These are phyloP conservation scores for Drosophila greeni DNA, from an alignment of 2,888 invertebrate species.

Conservation along the genomic window DNA sequence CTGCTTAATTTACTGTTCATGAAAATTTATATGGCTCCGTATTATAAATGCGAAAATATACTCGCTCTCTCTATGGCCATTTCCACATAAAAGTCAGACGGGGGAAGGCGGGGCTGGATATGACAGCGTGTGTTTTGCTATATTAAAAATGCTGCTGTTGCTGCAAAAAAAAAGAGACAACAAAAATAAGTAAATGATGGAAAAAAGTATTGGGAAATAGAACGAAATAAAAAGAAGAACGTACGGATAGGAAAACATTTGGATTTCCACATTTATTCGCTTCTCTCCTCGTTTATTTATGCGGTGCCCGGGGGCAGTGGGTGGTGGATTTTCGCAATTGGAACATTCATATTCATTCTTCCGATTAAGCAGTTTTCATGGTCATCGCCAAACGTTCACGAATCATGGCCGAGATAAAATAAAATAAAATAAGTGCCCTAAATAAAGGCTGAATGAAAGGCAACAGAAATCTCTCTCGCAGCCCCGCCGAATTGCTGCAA, in stretches of 20 bases:
- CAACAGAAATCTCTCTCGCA: constrained; percentile 47
- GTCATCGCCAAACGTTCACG: constrained; percentile 64
- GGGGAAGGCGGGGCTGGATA: constrained; percentile 28
- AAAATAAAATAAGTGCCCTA: constrained; percentile 44
- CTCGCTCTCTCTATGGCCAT: constrained; percentile 49
- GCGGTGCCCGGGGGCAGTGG: constrained; percentile 33
- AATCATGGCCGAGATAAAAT: constrained; percentile 41
- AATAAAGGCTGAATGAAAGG: constrained; percentile 14
- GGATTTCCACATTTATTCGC: constrained; percentile 57
- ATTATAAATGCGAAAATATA: constrained; percentile 72
- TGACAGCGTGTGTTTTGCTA: constrained; percentile 55
- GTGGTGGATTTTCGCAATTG: no score
- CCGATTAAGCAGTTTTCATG: constrained; percentile 74
- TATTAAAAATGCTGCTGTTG: constrained; percentile 71
- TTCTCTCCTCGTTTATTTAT: constrained; percentile 61
- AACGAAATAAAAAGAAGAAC: constrained; percentile 27
- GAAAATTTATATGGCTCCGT: constrained; percentile 65
- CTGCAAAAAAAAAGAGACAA: constrained; percentile 57
- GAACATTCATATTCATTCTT: constrained; percentile 66
- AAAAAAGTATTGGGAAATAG: constrained; percentile 27
- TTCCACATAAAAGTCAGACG: constrained; percentile 53
- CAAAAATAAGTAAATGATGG: constrained; percentile 23
- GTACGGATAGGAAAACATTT: constrained; percentile 46
- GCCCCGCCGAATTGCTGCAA: constrained; percentile 60
- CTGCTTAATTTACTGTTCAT: constrained; percentile 70